These are phyloP conservation scores for Candidula unifasciata DNA, from an alignment of 2,888 invertebrate genomes.

Conservation along the genomic window DNA sequence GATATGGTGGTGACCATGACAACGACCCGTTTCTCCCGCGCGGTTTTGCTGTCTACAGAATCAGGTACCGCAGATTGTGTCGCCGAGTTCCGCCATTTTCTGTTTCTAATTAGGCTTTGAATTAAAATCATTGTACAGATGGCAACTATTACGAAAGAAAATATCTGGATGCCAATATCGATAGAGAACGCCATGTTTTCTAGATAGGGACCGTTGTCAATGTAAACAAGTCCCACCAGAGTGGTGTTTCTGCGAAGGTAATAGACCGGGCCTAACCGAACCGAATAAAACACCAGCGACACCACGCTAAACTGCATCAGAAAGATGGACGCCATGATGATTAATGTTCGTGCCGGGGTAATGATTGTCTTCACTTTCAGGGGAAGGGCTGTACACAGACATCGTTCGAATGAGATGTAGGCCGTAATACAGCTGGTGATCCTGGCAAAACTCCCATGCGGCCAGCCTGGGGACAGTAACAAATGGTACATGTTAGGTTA, in stretches of 20 bases:
- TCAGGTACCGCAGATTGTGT: no score
- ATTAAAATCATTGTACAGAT: background rate
- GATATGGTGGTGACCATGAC: background rate
- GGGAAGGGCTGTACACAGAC: background rate
- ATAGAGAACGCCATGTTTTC: background rate
- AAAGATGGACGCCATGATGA: background rate
- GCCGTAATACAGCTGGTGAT: background rate
- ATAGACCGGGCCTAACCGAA: background rate
- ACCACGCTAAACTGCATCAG: background rate
- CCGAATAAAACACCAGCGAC: background rate
- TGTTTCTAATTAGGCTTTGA: background rate
- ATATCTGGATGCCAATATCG: background rate
- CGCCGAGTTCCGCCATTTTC: background rate
- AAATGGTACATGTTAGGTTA: no score
- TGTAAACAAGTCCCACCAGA: background rate
- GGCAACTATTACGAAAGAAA: background rate
- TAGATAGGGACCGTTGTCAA: background rate
- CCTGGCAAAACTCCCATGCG: background rate
- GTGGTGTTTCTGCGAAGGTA: background rate
- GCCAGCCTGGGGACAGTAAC: background rate
- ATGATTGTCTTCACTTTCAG: background rate
- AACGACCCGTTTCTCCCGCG: background rate
- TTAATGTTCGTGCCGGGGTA: background rate
- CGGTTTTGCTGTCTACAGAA: background rate
- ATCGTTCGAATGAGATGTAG: slow-evolving; percentile 4